Evolutionary conservation across 2,113 vertebrate genomes (phyloP).

Genomic region (Sardina pilchardus): DNA sequence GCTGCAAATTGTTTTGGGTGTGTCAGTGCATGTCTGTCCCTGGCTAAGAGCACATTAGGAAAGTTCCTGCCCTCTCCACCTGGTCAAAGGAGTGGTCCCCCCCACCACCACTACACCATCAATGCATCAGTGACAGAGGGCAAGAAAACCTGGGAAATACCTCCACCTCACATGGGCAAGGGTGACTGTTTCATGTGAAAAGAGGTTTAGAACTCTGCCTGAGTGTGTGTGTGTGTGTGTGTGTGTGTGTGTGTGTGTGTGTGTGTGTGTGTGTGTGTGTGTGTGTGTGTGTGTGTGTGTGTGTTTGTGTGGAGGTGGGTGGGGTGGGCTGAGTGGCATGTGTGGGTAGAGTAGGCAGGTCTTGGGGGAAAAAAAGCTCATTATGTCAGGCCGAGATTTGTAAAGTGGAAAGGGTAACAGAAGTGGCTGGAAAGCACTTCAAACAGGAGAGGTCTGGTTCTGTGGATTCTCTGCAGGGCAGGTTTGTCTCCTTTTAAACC

Average conservation of each 20-base stretch:
- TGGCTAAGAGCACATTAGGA: background rate
- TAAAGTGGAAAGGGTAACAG: constrained; percentile 53
- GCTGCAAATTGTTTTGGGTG: background rate
- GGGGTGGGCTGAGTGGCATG: background rate
- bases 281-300: constrained; percentile 10
- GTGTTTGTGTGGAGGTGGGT: background rate
- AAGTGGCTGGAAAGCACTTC: constrained; percentile 52
- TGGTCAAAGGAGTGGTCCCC: background rate
- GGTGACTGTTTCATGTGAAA: constrained; percentile 2
- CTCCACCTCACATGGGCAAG: background rate
- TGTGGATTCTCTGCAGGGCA: background rate
- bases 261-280: background rate
- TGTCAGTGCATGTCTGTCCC: background rate
- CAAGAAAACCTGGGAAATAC: background rate
- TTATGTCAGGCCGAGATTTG: constrained; percentile 47
- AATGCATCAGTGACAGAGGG: background rate
- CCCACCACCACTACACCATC: background rate
- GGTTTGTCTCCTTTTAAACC: background rate
- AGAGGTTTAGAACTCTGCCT: background rate
- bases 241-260: background rate
- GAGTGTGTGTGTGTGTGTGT: background rate
- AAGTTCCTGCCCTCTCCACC: constrained; percentile 4
- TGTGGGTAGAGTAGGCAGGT: constrained; percentile 34
- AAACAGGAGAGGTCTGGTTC: constrained; percentile 16
- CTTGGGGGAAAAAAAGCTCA: constrained; percentile 28